These are phyloP conservation scores for Plotosus lineatus DNA, from an alignment of 2,113 vertebrate species.

Conservation along the genomic window DNA sequence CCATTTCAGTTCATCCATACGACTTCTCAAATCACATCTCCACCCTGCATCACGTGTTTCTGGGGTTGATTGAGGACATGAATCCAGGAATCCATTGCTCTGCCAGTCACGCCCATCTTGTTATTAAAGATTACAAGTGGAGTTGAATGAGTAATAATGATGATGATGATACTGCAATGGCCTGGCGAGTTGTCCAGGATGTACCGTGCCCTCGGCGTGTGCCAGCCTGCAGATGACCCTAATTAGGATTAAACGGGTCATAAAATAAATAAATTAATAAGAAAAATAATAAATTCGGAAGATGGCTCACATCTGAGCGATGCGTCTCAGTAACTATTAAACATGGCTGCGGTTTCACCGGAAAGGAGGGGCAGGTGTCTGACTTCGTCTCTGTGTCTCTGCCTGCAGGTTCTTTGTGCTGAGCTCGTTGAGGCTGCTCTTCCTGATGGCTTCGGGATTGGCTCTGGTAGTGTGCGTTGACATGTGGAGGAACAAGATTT, in stretches of 20 bases:
- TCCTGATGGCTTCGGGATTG: slow-evolving; percentile 79
- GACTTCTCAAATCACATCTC: neutral
- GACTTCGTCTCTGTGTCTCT: neutral
- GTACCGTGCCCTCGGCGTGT: too few species aligned
- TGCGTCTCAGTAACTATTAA: neutral
- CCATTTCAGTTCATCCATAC: too few species aligned
- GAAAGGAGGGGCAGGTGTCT: neutral
- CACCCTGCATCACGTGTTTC: neutral
- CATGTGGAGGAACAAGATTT: slow-evolving; percentile 89
- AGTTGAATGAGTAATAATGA: too few species aligned
- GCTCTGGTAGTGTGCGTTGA: slow-evolving; percentile 82
- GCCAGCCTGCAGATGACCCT: too few species aligned
- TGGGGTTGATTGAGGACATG: neutral
- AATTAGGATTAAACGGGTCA: too few species aligned
- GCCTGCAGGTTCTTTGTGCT: slow-evolving; percentile 86
- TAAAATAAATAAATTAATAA: too few species aligned
- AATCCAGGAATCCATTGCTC: too few species aligned
- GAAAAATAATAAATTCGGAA: neutral
- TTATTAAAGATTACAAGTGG: too few species aligned
- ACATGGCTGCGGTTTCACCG: neutral
- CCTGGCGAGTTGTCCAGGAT: too few species aligned
- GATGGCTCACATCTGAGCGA: neutral
- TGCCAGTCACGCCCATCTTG: too few species aligned
- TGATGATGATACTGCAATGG: too few species aligned
- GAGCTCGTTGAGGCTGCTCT: slow-evolving; percentile 86